These are phyloP conservation scores for Neoarius graeffei DNA, from an alignment of 2,113 vertebrate genomes.

Conservation along the genomic window DNA sequence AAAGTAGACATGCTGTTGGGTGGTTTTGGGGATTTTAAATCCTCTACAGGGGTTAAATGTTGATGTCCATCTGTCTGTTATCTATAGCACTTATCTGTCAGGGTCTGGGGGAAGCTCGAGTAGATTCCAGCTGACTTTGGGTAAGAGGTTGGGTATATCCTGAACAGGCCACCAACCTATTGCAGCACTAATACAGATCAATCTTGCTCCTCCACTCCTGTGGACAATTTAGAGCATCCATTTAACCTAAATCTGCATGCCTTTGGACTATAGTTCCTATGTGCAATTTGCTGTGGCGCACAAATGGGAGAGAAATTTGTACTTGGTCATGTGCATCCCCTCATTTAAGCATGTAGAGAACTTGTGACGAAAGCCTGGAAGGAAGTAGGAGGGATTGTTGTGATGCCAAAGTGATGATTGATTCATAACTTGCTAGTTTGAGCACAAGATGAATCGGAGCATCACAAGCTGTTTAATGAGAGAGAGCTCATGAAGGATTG, in stretches of 20 bases:
- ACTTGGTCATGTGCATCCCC: neutral
- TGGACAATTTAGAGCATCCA: no score
- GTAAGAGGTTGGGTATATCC: no score
- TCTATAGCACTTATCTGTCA: no score
- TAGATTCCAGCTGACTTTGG: no score
- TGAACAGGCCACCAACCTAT: no score
- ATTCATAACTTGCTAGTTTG: neutral
- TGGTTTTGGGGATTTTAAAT: no score
- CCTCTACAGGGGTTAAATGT: no score
- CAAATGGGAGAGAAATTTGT: neutral
- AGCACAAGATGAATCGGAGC: neutral
- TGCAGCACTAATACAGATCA: no score
- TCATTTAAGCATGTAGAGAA: neutral
- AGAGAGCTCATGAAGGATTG: neutral
- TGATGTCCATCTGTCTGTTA: no score
- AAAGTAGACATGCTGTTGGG: no score
- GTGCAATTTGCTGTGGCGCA: neutral
- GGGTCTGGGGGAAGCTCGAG: no score
- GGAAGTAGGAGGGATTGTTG: neutral
- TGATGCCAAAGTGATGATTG: neutral
- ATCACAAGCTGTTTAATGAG: neutral
- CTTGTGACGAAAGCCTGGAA: neutral
- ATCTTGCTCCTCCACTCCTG: neutral
- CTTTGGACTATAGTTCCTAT: neutral
- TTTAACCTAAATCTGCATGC: no score